Evolutionary conservation across 2,888 invertebrate genomes (phyloP).

Genomic region (Camponotus fellah): DNA sequence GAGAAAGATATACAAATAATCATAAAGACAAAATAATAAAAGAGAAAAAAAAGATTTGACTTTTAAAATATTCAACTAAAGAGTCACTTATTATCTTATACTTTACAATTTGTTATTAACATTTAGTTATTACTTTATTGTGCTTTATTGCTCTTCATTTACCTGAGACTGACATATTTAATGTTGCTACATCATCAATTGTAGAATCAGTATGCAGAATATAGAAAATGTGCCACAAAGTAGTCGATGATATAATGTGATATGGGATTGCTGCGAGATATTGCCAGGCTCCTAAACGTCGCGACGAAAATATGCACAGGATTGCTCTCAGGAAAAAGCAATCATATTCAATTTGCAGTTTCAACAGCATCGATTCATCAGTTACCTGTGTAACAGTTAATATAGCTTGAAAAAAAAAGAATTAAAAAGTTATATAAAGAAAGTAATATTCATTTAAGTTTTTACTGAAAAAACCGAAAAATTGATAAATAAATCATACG

Average conservation of each 20-base stretch:
- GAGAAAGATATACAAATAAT: too few relatives aligned
- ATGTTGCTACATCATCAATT: slow-evolving; percentile 79
- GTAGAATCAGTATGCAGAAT: slow-evolving; percentile 88
- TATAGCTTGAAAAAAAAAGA: not conserved
- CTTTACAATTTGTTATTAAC: not conserved
- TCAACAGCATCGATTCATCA: slow-evolving; percentile 87
- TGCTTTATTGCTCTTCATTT: slow-evolving; percentile 14
- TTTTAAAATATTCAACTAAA: too few relatives aligned
- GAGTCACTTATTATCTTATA: not conserved
- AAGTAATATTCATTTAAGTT: slow-evolving; percentile 27
- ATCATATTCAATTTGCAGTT: slow-evolving; percentile 91
- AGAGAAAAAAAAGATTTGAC: too few relatives aligned
- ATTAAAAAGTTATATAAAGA: slow-evolving; percentile 24
- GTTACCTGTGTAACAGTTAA: slow-evolving; percentile 76
- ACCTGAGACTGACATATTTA: slow-evolving; percentile 67
- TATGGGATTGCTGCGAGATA: slow-evolving; percentile 93
- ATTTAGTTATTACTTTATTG: not conserved
- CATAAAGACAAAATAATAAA: too few relatives aligned
- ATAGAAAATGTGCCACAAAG: slow-evolving; percentile 90
- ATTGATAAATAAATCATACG: not conserved
- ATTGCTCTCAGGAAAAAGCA: slow-evolving; percentile 91
- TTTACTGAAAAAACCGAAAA: not conserved
- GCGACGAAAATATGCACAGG: slow-evolving; percentile 90
- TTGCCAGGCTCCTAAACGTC: slow-evolving; percentile 93
- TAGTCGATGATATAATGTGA: slow-evolving; percentile 87